Evolutionary conservation across 2,797 vertebrate genomes (phyloP), one percentile per base, ranked within the genome.

Genomic region (Galago senegalensis): DNA sequence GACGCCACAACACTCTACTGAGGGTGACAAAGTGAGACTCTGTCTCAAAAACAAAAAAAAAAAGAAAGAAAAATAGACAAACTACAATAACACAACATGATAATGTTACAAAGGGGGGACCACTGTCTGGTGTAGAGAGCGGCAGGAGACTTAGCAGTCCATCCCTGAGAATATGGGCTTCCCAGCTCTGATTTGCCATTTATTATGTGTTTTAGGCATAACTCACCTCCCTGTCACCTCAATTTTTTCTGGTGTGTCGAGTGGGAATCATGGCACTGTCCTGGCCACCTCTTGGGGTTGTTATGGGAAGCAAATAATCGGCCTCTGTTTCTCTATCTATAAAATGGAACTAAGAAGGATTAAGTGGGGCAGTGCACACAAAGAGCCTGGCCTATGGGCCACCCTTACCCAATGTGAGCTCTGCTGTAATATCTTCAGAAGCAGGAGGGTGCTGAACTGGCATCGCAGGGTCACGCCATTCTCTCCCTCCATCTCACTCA

Each of bases 331-430:
- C 72, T 65, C 86, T 27, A 29, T 29, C 89, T 75, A 9, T 29
- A 5, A 46, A 56, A 58, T 1, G 40, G 70, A 25, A 2, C 82
- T 8, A 37, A 0, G 2, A 0, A 14, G 27, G 40, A 21, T 25
- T 69, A 29, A 6, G 25, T 9, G 77, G 73, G 58, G 13, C 13
- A 5, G n/a, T 0, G 40, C 1, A 0, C 3, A 5, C 1, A 1
- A n/a, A 75, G 63, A 94, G 53, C 21, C 63, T 37, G 31, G 34
- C n/a, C 0, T 0, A 1, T 4, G 65, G n/a, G 2, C 60, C 37
- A 2, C 27, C 8, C 21, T 56, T 6, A 17, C 34, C 18, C 25
- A 56, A 46, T 7, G 1, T 18, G 17, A 17, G 73, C 31, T 9
- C 17, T 12, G 40, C 13, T 16, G 7, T 31, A 1, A n/a, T 11